Base-by-base conservation (phyloP, 92 coral and sea anemone genomes). In the Parazoanthus swiftii region DNA sequence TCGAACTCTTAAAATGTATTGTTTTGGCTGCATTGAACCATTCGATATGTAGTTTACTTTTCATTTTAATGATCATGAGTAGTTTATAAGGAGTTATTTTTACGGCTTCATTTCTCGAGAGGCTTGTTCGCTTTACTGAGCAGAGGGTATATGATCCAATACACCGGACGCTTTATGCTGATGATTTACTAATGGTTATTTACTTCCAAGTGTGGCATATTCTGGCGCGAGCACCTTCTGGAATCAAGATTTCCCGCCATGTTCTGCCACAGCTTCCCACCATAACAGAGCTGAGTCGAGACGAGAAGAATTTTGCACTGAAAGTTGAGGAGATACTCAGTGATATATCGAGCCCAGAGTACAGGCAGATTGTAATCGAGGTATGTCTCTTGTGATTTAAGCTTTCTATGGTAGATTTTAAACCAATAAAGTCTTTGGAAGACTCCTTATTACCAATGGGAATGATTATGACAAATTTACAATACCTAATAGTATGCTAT, bases 311-410 rank as follows among this genome's bases (percentile, higher is more conserved):
- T 91, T 96, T 96, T 73, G 96, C 94, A 77, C 89, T 96, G 39
- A 96, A 96, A 89, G 98, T 96, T 13, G 98, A 96, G 72, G 98
- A 96, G 81, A 79, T 96, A 38, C 86, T 96, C 78, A 95, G 96
- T 81, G 94, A 93, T 80, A 94, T 96, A 54, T 90, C 98, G 6
- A 94, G 95, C 77, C 98, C 98, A 13, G 98, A 96, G 74, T 93
- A 94, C 91, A 85, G 98, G 21, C 98, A 96, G 90, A 92, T 92
- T 20, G 93, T 96, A 6, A 98, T 96, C 16, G 98, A 96, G 94
- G 98, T 96, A 73, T 35, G 91, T 73, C 37, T 59, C 10, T 59
- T 39, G 25, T 33, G 15, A 1, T 36, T 29, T 20, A n/a, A 63
- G 6, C 70, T 18, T 21, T 25, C 14, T 63, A 7, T 63, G 8